Conservation (phyloP, 2,113 vertebrate species). For the Nannospalax galili region DNA sequence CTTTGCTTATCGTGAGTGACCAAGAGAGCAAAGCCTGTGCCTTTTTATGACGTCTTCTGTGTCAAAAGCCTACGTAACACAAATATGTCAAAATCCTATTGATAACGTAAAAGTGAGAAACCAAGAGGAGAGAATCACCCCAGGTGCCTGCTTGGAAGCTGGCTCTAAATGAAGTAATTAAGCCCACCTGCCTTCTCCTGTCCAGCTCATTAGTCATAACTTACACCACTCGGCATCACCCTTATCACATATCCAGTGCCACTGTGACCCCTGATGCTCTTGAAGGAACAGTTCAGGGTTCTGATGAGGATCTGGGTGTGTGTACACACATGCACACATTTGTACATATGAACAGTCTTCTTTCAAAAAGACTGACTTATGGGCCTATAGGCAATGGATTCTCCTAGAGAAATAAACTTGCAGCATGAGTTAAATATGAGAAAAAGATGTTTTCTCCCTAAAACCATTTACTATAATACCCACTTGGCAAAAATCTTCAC, state of each 20-base stretch:
- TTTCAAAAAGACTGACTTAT: neutral
- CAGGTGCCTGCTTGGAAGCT: neutral
- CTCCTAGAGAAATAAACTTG: neutral
- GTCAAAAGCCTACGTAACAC: too few relatives aligned
- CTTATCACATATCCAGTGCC: neutral
- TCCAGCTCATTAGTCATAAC: neutral
- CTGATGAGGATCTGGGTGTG: neutral
- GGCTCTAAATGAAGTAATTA: neutral
- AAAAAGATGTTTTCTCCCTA: constrained; percentile 5
- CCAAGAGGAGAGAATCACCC: neutral
- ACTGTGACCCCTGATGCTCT: neutral
- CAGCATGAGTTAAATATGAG: constrained; percentile 23
- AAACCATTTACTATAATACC: constrained; percentile 44
- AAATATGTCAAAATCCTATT: neutral
- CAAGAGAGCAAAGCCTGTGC: neutral
- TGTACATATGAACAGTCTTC: neutral
- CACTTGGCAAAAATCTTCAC: constrained; percentile 8
- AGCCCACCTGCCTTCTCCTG: neutral
- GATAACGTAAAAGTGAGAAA: neutral
- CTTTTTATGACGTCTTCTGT: neutral
- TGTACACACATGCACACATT: neutral
- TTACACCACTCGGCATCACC: neutral
- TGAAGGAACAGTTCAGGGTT: neutral
- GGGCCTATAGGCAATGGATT: neutral
- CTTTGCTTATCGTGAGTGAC: neutral